These are phyloP conservation scores for Trichacis sp. DNA, from an alignment of 2,888 invertebrate species.

Conservation along the genomic window DNA sequence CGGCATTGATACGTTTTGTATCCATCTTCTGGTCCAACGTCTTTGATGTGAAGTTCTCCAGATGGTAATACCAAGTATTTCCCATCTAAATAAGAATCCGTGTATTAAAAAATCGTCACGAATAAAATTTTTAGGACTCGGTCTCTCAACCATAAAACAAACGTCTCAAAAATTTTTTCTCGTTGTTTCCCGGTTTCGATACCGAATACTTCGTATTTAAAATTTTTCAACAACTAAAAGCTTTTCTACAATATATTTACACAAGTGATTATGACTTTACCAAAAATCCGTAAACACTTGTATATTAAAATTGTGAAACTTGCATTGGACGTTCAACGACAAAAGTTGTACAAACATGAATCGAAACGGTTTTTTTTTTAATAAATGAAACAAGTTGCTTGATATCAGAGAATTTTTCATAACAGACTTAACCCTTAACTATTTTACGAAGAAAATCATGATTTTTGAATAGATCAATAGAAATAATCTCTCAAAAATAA, in stretches of 20 bases:
- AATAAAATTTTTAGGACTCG: not conserved
- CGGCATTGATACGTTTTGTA: constrained; percentile 94
- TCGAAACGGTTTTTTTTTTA: too few relatives aligned
- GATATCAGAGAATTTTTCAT: too few relatives aligned
- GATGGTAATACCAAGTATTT: constrained; percentile 95
- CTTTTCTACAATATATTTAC: not conserved
- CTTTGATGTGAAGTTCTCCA: constrained; percentile 94
- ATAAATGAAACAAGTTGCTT: too few relatives aligned
- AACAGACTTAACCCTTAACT: too few relatives aligned
- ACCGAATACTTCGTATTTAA: not conserved
- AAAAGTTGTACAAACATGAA: too few relatives aligned
- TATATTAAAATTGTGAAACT: not conserved
- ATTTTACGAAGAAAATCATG: too few relatives aligned
- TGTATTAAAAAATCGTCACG: constrained; percentile 3
- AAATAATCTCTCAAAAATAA: too few relatives aligned
- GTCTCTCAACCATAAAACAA: not conserved
- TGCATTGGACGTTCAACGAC: constrained; percentile 7
- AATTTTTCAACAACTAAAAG: not conserved
- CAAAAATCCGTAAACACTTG: not conserved
- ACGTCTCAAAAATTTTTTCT: not conserved
- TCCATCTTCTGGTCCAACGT: constrained; percentile 94
- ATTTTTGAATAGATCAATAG: too few relatives aligned
- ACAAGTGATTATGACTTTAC: too few relatives aligned
- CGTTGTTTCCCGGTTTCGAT: not conserved
- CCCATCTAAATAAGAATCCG: constrained; percentile 77